Conservation (phyloP, 2,113 vertebrate species). For the Gobiocypris rarus region DNA sequence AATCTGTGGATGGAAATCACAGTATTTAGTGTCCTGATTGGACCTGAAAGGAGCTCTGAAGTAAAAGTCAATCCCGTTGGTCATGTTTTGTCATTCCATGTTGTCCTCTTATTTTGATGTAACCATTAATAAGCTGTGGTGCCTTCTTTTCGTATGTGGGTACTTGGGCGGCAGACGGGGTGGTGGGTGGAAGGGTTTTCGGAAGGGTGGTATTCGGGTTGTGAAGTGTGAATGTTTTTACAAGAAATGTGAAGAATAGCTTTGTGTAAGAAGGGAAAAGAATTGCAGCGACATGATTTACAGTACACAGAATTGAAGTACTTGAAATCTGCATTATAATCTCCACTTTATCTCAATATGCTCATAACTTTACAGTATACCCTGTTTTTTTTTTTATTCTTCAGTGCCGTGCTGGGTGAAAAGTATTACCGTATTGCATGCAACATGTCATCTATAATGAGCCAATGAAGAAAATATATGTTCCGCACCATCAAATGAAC, state of each 20-base stretch:
- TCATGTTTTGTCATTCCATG: conserved; percentile 15
- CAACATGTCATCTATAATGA: conserved; percentile 43
- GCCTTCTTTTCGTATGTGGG: conserved; percentile 82
- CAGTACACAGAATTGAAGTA: conserved; percentile 58
- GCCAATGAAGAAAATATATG: conserved; percentile 58
- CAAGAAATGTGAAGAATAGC: conserved; percentile 66
- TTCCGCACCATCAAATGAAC: conserved; percentile 49
- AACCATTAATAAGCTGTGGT: conserved; percentile 79
- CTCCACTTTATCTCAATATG: conserved; percentile 60
- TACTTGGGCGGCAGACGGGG: conserved; percentile 47
- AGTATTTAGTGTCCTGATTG: conserved; percentile 25
- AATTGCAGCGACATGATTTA: conserved; percentile 45
- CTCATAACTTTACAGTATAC: conserved; percentile 59
- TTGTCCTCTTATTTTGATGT: conserved; percentile 65
- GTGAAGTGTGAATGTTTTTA: conserved; percentile 75
- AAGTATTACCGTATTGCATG: conserved; percentile 57
- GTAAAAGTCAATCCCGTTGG: conserved; percentile 22
- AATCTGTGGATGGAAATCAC: conserved; percentile 21
- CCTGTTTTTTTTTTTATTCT: conserved; percentile 42
- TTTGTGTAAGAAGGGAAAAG: conserved; percentile 56
- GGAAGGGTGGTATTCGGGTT: conserved; percentile 34
- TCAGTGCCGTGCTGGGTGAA: conserved; percentile 60
- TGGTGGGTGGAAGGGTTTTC: conserved; percentile 45
- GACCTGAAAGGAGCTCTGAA: conserved; percentile 12
- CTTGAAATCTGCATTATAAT: conserved; percentile 58